phyloP scores from a whole-genome alignment of 64 coral and sea anemone genomes.

The Stichodactyla mertensii region DNA sequence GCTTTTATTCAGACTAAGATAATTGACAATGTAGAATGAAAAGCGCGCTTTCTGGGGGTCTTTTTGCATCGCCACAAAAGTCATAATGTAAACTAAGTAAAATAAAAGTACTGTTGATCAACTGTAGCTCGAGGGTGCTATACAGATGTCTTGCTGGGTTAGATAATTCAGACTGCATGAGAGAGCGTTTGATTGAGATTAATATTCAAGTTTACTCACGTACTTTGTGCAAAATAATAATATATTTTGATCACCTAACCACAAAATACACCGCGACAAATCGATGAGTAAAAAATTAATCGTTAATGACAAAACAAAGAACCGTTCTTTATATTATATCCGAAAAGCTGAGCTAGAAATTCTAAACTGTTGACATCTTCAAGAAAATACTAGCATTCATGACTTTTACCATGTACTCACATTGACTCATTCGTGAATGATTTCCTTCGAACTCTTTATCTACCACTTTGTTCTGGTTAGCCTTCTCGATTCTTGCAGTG shows the following conservation, averaged over 20 bases:
- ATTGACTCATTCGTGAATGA: constrained; percentile 28
- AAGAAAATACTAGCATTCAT: neutral
- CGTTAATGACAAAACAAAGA: neutral
- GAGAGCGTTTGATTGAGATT: neutral
- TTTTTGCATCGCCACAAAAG: neutral
- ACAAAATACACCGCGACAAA: neutral
- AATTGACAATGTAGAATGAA: neutral
- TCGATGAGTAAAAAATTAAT: neutral
- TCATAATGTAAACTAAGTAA: neutral
- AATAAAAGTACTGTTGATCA: neutral
- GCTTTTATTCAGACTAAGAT: neutral
- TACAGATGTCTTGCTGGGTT: neutral
- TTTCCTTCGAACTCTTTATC: constrained; percentile 24
- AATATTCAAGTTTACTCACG: neutral
- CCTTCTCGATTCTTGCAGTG: constrained; percentile 14
- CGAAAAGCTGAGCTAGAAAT: neutral
- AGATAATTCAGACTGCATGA: neutral
- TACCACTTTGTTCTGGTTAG: neutral
- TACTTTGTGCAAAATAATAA: neutral
- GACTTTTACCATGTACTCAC: constrained; percentile 22
- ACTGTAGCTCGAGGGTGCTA: neutral
- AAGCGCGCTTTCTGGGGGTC: neutral
- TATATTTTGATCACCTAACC: neutral
- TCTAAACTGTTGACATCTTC: neutral
- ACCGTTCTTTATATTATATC: neutral